Conservation (phyloP, 2,888 invertebrate species). For the Schizotus pectinicornis region DNA sequence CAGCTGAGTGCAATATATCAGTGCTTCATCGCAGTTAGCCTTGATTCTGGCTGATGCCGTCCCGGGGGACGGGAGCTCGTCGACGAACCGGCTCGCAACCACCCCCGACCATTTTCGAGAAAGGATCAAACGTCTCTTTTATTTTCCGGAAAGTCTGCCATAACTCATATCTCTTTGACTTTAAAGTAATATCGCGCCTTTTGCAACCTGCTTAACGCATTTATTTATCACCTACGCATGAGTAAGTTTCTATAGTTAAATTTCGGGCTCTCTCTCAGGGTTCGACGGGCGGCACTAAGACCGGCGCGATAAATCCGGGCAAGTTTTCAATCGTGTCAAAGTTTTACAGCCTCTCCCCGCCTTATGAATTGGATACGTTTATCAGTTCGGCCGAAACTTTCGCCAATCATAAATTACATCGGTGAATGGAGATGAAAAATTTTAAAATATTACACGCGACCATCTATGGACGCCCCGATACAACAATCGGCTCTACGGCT, state of each 20-base stretch:
- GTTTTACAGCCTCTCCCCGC: too few species aligned
- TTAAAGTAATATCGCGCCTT: slow-evolving; percentile 22
- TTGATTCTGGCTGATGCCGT: slow-evolving; percentile 38
- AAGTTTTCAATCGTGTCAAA: too few species aligned
- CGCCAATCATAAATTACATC: too few species aligned
- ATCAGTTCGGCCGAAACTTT: too few species aligned
- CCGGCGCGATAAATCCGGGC: too few species aligned
- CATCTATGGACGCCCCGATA: too few species aligned
- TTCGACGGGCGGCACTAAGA: too few species aligned
- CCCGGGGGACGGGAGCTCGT: slow-evolving; percentile 29
- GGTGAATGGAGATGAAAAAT: too few species aligned
- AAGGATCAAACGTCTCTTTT: slow-evolving; percentile 26
- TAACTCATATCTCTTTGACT: slow-evolving; percentile 32
- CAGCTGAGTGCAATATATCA: slow-evolving; percentile 39
- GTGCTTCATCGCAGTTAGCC: slow-evolving; percentile 37
- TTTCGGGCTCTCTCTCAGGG: too few species aligned
- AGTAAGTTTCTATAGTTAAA: slow-evolving; percentile 18
- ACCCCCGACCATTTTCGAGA: slow-evolving; percentile 18
- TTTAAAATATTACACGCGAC: too few species aligned
- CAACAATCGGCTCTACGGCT: too few species aligned
- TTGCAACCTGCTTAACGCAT: background rate
- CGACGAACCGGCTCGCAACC: background rate
- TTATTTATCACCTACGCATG: slow-evolving; percentile 30
- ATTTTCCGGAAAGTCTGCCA: slow-evolving; percentile 23
- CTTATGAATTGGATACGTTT: too few species aligned